Evolutionary conservation across 2,888 invertebrate genomes (phyloP).

Genomic region (Oxytorus armatus): DNA sequence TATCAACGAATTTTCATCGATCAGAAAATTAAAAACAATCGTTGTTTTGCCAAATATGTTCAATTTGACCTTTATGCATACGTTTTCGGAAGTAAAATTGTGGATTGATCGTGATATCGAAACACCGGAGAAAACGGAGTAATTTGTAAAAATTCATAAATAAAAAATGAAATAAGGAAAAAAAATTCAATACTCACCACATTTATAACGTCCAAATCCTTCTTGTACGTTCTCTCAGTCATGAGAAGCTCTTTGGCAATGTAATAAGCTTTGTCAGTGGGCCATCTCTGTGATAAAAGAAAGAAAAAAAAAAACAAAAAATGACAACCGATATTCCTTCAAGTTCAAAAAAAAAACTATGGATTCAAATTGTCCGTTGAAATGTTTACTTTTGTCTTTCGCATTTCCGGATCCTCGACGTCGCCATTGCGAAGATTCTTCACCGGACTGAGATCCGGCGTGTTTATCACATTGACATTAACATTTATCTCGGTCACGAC

Average conservation of each 20-base stretch:
- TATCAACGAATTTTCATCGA: too few species aligned
- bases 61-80: not conserved
- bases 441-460: constrained; percentile 81
- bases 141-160: constrained; percentile 12
- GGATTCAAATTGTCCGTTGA: too few species aligned
- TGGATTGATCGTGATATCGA: too few species aligned
- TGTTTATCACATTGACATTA: constrained; percentile 74
- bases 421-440: constrained; percentile 80
- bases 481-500: constrained; percentile 72
- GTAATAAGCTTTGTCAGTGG: constrained; percentile 91
- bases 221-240: constrained; percentile 98
- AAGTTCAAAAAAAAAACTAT: constrained; percentile 1
- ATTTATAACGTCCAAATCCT: constrained; percentile 96
- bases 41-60: not conserved
- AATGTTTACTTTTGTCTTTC: constrained; percentile 76
- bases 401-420: constrained; percentile 73
- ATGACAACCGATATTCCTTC: constrained; percentile 37
- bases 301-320: constrained; percentile 45
- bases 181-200: constrained; percentile 87
- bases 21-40: too few species aligned
- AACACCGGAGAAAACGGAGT: not conserved
- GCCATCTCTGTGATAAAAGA: constrained; percentile 86
- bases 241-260: constrained; percentile 96
- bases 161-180: constrained; percentile 12
- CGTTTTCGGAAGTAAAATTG: too few species aligned